These are phyloP conservation scores for Corella eumyota DNA, from an alignment of 23 tunicate species.

Conservation along the genomic window DNA sequence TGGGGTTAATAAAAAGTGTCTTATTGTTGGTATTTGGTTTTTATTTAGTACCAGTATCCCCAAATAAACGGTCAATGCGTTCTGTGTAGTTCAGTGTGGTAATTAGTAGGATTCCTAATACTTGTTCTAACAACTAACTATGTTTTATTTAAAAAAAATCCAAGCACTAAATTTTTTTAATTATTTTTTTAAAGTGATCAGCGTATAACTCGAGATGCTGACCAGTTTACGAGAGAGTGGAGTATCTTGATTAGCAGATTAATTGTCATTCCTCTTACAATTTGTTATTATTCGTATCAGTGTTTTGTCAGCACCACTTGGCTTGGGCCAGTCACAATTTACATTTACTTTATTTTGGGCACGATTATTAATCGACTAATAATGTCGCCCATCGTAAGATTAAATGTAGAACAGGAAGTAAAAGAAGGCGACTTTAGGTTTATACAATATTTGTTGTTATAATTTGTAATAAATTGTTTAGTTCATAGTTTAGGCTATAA, in stretches of 20 bases:
- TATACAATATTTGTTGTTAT: background rate
- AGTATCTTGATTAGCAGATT: slow-evolving; percentile 23
- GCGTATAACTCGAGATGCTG: slow-evolving; percentile 65
- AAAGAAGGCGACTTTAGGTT: slow-evolving; percentile 80
- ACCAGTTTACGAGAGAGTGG: slow-evolving; percentile 80
- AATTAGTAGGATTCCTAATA: background rate
- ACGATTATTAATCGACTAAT: slow-evolving; percentile 73
- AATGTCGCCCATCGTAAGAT: slow-evolving; percentile 68
- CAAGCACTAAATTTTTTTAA: background rate
- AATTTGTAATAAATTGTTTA: slow-evolving; percentile 8
- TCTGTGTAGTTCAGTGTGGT: background rate
- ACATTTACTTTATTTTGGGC: slow-evolving; percentile 75
- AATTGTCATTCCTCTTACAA: slow-evolving; percentile 77
- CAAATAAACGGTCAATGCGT: too few species aligned
- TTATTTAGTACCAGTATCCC: too few species aligned
- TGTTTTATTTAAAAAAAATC: background rate
- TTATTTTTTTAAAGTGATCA: slow-evolving; percentile 46
- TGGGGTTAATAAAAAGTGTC: too few species aligned
- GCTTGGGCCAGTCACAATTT: slow-evolving; percentile 81
- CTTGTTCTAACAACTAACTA: background rate
- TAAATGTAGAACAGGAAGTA: slow-evolving; percentile 61
- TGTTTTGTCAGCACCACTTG: slow-evolving; percentile 83
- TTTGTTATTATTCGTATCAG: slow-evolving; percentile 83
- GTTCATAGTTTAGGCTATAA: too few species aligned
- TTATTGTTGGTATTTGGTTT: too few species aligned